Evolutionary conservation across 2,888 invertebrate species (phyloP), one percentile per base, ranked within the genome.

Genomic region (Timandra comae): DNA sequence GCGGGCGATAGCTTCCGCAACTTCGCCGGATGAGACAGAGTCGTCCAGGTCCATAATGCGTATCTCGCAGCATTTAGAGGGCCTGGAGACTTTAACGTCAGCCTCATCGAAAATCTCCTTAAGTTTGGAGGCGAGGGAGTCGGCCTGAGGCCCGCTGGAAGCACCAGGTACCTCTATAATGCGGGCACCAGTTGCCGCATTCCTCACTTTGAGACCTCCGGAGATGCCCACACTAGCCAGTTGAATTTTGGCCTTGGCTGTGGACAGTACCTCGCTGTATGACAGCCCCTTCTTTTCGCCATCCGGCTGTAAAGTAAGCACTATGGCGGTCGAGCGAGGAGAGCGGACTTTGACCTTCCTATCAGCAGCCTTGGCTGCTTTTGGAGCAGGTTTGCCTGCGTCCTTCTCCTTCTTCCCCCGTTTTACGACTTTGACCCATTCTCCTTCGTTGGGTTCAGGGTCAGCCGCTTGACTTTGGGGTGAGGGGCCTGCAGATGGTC

Each of bases 181-280:
- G 41, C 43, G 38, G 38, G 40, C 46, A 40, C 36, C 43, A 35
- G 41, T 38, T 43, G 41, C 36, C 40, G 41, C 46, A 43, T 39
- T 37, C 39, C 41, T 43, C 37, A 43, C 37, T 16, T 23, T 30
- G 13, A 24, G 24, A 16, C 23, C 12, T 16, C 30, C 30, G 23
- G 8, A 13, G 23, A 23, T 30, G 12, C 12, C 30, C 24, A 23
- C 12, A 13, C 30, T 23, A 13, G 12, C 12, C 24, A 23, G 23
- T 8, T 8, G 16, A 16, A 23, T 12, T 8, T 24, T 24, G 23
- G 12, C 8, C 30, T 23, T 30, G 8, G 13, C 24, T 16, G 13
- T 8, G 12, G 16, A 23, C 23, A 24, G 12, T 24, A 23, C 13
- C 12, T n/a, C 30, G 16, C 16, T 12, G 12, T 23, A 23, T 24